Conservation (phyloP, 2,888 invertebrate species). For the Orthonychiurus folsomi region DNA sequence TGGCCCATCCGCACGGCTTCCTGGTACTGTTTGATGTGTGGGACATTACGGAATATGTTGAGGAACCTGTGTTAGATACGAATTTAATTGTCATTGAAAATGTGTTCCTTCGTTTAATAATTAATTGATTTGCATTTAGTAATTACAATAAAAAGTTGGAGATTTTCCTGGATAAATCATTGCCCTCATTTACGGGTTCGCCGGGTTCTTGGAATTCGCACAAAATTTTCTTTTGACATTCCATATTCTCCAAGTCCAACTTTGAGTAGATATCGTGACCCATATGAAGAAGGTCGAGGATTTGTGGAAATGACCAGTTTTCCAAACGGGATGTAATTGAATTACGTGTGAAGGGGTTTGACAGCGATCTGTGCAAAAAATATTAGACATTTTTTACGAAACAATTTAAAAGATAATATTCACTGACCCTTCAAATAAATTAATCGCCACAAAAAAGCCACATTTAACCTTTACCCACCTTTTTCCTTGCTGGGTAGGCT, state of each 20-base stretch:
- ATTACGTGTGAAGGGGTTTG: too few relatives aligned
- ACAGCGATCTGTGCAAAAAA: too few relatives aligned
- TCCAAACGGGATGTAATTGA: too few relatives aligned
- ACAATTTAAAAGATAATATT: too few relatives aligned
- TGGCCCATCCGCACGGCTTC: constrained; percentile 10
- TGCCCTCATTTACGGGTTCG: not conserved
- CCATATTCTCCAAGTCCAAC: constrained; percentile 29
- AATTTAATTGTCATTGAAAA: too few relatives aligned
- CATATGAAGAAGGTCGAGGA: constrained; percentile 27
- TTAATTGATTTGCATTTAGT: constrained; percentile 7
- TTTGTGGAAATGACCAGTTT: constrained; percentile 26
- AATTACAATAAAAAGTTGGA: constrained; percentile 12
- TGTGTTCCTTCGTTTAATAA: not conserved
- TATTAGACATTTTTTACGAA: too few relatives aligned
- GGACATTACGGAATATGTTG: not conserved
- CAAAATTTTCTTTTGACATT: constrained; percentile 31
- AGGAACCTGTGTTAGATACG: constrained; percentile 5
- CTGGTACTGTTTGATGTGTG: constrained; percentile 10
- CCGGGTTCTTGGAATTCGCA: constrained; percentile 29
- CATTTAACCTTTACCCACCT: not conserved
- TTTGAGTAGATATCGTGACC: constrained; percentile 33
- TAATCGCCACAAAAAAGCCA: too few relatives aligned
- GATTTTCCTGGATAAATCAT: not conserved
- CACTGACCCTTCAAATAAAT: too few relatives aligned
- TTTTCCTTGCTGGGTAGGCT: constrained; percentile 10